Evolutionary conservation across 2,797 vertebrate genomes (phyloP), one percentile per base, ranked within the genome.

Genomic region (Petrocephalus sullivani): DNA sequence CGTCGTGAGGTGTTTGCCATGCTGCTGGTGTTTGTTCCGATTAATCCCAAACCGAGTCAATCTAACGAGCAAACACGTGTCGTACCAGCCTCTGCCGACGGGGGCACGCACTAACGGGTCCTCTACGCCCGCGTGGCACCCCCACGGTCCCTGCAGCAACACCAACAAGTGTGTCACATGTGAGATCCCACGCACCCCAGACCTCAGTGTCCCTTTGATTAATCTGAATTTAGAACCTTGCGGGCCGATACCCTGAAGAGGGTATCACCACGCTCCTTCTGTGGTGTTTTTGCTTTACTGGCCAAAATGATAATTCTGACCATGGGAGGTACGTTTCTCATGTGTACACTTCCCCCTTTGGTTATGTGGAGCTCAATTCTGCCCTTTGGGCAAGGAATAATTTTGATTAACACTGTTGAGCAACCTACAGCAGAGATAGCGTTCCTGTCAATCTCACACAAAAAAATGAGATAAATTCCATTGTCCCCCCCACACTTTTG

Each of bases 221-320:
- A 92, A 93, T 92, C 49, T 85, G 92, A 92, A 91, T 93, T 93
- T 92, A 92, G 92, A 93, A 23, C 92, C 91, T 92, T 94, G 91
- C 89, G 87, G 92, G 93, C 91, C 92, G 92, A 92, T 91, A 88
- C 91, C 56, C 71, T 89, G 91, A 91, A 92, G 75, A 85, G 89
- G 93, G 21, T 53, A 81, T 61, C 81, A 81, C 87, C 78, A 85
- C 88, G 86, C 54, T 78, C 84, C 23, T 4, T 56, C 84, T 88
- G 89, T 16, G 85, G 87, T 64, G 90, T 88, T 92, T 91, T 91
- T 94, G 93, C 92, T 94, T 93, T 91, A 91, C 88, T 94, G 90
- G 92, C 91, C 91, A 88, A 78, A 84, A 81, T 81, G 60, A 91
- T 87, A 90, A 89, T 90, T 90, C 56, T 92, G 91, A 94, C 93